These are phyloP conservation scores for Myiotriccus ornatus DNA, from an alignment of 2,797 vertebrate genomes.

Conservation along the genomic window DNA sequence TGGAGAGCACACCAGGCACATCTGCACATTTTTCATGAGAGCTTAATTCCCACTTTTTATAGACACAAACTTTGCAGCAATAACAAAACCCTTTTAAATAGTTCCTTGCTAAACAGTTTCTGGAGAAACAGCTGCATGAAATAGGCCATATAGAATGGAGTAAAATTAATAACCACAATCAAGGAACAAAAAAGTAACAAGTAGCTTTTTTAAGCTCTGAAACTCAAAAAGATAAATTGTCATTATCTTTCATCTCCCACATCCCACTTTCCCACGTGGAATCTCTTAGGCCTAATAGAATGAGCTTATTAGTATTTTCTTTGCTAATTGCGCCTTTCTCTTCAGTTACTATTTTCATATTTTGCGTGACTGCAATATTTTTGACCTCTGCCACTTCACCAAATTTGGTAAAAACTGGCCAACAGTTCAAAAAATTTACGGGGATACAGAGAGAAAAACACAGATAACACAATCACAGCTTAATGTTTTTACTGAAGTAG, in stretches of 20 bases:
- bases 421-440: background rate
- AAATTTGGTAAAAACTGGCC: background rate
- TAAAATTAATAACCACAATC: background rate
- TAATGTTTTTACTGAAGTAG: background rate
- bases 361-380: background rate
- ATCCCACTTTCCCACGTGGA: background rate
- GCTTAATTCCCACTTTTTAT: background rate
- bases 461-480: background rate
- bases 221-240: background rate
- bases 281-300: background rate
- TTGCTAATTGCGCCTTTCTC: background rate
- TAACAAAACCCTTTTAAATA: constrained; percentile 21
- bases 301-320: background rate
- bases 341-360: background rate
- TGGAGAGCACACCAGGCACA: background rate
- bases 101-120: background rate
- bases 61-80: constrained; percentile 2
- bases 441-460: background rate
- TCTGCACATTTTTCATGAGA: background rate
- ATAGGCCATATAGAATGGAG: background rate
- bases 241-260: background rate
- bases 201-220: background rate
- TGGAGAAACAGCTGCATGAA: constrained; percentile 30
- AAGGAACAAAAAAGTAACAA: background rate
- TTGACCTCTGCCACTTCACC: background rate